Base-by-base conservation (phyloP, 2,888 invertebrate genomes). In the Harmothoe impar region DNA sequence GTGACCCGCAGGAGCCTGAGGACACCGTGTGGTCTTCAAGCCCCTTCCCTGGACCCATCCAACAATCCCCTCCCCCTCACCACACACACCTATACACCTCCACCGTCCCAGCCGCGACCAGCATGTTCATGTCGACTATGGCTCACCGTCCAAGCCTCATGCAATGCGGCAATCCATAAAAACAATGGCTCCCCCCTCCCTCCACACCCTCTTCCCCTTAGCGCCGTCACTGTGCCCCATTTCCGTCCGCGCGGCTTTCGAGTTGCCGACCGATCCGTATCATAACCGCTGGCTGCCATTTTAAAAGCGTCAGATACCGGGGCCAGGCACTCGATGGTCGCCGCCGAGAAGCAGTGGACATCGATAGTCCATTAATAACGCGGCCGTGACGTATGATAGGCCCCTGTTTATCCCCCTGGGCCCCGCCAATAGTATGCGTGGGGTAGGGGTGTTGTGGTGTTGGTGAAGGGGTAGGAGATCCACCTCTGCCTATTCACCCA, bases 301-400 rank as follows among this genome's bases (percentile, higher is more conserved):
- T 62, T 29, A 72, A n/a, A 72, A 29, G 72, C 72, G 72, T 29
- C 72, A 25, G 72, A 17, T 29, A 72, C 29, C 72, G 7, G 29
- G n/a, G 29, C 72, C 31, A n/a, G 72, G 5, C 72, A 29, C 72
- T 72, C 29, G 72, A 23, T 72, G 72, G 72, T 72, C 5, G 72
- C 72, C 72, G 25, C n/a, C 15, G 43, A 81, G 81, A 81, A 81
- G 81, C 33, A n/a, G 43, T 43, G 43, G 81, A 81, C 81, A 81
- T 81, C 81, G 81, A 81, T 81, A 81, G 33, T 81, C 81, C 81
- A 81, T 81, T 81, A 81, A 81, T 81, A 81, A 81, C 77, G 77
- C 77, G 35, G 77, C 23, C 43, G 35, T 81, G 81, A 33, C 72
- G 81, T 81, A 43, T 81, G 81, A 43, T 81, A 10, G 25, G n/a